Conservation (phyloP, 2,888 invertebrate genomes). For the Anorthoa munda region DNA sequence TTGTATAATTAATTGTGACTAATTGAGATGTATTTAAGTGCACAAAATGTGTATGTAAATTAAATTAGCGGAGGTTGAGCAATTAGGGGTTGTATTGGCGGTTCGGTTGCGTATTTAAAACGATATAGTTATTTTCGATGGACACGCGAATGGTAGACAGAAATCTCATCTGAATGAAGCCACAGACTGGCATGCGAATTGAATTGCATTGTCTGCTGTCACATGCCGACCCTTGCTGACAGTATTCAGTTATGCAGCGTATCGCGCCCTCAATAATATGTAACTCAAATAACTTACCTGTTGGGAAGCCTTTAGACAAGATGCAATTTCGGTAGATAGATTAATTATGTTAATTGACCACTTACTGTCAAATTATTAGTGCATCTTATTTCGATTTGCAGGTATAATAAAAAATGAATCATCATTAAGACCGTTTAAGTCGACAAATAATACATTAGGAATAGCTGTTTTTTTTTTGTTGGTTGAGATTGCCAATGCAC, state of each 20-base stretch:
- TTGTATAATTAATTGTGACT: constrained; percentile 86
- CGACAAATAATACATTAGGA: no score
- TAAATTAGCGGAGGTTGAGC: constrained; percentile 66
- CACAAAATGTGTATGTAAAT: constrained; percentile 73
- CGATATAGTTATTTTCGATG: constrained; percentile 53
- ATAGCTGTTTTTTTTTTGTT: no score
- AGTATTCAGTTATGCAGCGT: constrained; percentile 30
- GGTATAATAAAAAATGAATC: not conserved
- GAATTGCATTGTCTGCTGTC: constrained; percentile 82
- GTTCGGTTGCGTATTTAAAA: constrained; percentile 53
- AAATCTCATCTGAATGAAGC: constrained; percentile 80
- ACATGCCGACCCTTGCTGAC: constrained; percentile 55
- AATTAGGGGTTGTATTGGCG: constrained; percentile 55
- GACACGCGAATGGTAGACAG: constrained; percentile 70
- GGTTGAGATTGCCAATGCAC: no score
- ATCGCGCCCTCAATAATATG: constrained; percentile 18
- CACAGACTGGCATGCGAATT: constrained; percentile 78
- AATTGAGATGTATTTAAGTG: constrained; percentile 81
- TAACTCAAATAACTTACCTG: constrained; percentile 12
- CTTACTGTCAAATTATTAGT: not conserved
- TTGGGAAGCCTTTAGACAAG: not conserved
- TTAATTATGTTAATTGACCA: not conserved
- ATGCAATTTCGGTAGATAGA: not conserved
- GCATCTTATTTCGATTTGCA: not conserved
- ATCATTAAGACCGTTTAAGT: no score